Conservation (phyloP, 2,113 vertebrate genomes). For the Crotalus horridus region DNA sequence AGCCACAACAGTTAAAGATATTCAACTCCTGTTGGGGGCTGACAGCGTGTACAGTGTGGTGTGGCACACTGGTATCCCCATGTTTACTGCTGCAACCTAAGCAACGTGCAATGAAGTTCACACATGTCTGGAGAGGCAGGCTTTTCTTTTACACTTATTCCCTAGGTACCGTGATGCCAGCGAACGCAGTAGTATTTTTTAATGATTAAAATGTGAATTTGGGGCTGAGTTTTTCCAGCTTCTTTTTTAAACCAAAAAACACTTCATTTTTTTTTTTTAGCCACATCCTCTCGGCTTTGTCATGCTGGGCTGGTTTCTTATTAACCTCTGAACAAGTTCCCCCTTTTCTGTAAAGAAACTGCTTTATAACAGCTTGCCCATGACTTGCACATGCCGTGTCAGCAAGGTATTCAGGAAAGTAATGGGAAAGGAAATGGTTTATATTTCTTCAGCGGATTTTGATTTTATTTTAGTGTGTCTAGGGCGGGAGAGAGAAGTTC, state of each 20-base stretch:
- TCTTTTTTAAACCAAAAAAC: not conserved
- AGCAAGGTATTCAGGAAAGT: not conserved
- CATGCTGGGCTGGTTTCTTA: not conserved
- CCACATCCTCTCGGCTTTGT: not conserved
- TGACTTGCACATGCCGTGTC: not conserved
- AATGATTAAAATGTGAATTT: not conserved
- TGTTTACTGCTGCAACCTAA: not conserved
- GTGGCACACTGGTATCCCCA: not conserved
- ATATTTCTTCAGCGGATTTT: not conserved
- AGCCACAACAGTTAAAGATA: not conserved
- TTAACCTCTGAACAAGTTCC: not conserved
- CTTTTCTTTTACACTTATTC: not conserved
- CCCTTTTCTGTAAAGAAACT: not conserved
- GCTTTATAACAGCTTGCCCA: not conserved
- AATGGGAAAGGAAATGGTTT: not conserved
- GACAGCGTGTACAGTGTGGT: not conserved
- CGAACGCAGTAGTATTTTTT: not conserved
- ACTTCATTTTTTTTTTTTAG: not conserved
- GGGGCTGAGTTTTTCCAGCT: not conserved
- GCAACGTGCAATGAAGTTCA: not conserved
- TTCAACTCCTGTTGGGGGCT: not conserved
- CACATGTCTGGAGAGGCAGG: not conserved
- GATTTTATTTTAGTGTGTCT: not conserved
- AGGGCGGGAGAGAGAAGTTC: not conserved
- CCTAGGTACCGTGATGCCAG: not conserved